Conservation (phyloP, 2,113 vertebrate genomes). For the Poeciliopsis turrubarensis region DNA sequence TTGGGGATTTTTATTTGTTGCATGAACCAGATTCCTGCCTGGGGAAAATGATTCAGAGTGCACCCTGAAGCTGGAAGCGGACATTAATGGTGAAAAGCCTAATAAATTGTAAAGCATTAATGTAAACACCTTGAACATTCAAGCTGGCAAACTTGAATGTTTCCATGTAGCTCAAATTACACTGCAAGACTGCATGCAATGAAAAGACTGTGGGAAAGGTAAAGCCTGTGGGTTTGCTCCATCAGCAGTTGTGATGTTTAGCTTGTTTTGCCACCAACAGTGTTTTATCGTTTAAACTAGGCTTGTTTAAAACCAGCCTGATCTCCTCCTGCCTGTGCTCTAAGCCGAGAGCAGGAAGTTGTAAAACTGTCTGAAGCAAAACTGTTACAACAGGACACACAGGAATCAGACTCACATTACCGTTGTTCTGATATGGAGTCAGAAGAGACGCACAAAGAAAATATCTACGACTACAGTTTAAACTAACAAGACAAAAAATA, state of each 20-base stretch:
- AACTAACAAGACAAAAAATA: background rate
- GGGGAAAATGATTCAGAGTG: background rate
- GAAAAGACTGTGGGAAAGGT: background rate
- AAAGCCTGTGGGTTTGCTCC: background rate
- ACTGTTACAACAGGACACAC: background rate
- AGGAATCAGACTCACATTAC: slow-evolving; percentile 7
- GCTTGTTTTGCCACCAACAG: slow-evolving; percentile 1
- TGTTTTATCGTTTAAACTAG: slow-evolving; percentile 10
- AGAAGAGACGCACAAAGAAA: background rate
- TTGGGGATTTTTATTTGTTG: background rate
- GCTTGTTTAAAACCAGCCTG: background rate
- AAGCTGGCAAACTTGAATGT: background rate
- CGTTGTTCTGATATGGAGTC: background rate
- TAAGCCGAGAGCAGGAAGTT: background rate
- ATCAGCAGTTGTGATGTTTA: background rate
- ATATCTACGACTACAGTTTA: background rate
- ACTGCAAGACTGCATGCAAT: background rate
- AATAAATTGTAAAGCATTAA: background rate
- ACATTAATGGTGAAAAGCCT: background rate
- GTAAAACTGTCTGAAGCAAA: slow-evolving; percentile 9
- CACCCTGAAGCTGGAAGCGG: background rate
- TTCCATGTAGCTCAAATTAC: too few species aligned
- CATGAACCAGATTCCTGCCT: background rate
- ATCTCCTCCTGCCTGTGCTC: background rate
- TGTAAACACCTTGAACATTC: background rate